phyloP scores from a whole-genome alignment of 1,140 invertebrate genomes.

The Eriosoma lanigerum region DNA sequence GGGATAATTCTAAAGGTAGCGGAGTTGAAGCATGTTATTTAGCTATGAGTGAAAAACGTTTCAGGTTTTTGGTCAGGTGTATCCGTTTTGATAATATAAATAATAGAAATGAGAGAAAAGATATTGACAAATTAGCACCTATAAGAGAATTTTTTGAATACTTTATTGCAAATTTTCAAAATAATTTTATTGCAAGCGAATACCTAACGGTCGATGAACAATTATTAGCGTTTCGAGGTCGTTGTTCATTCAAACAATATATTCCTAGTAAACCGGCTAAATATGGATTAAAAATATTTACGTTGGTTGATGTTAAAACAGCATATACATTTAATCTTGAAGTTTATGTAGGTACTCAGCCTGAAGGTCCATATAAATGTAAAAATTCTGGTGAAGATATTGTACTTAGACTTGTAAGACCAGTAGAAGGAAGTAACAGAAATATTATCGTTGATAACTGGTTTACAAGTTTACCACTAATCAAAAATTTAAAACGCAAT shows the following conservation, averaged over 20 bases:
- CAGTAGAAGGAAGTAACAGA: slow-evolving; percentile 18
- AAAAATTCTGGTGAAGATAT: slow-evolving; percentile 54
- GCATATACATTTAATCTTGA: slow-evolving; percentile 56
- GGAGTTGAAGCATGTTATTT: slow-evolving; percentile 54
- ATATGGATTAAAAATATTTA: slow-evolving; percentile 59
- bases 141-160: slow-evolving; percentile 52
- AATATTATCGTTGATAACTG: slow-evolving; percentile 57
- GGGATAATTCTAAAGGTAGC: slow-evolving; percentile 54
- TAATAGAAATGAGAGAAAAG: slow-evolving; percentile 54
- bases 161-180: slow-evolving; percentile 51
- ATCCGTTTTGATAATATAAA: slow-evolving; percentile 57
- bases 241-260: slow-evolving; percentile 59
- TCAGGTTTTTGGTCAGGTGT: slow-evolving; percentile 55
- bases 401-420: slow-evolving; percentile 8
- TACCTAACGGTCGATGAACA: slow-evolving; percentile 57
- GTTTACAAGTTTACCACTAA: slow-evolving; percentile 57
- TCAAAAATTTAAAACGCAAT: slow-evolving; percentile 55
- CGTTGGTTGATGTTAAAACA: slow-evolving; percentile 55
- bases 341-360: slow-evolving; percentile 56
- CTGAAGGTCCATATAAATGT: slow-evolving; percentile 56
- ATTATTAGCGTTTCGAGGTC: slow-evolving; percentile 57
- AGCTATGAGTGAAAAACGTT: slow-evolving; percentile 55
- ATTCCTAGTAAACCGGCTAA: slow-evolving; percentile 59
- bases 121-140: slow-evolving; percentile 57
- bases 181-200: slow-evolving; percentile 55